phyloP scores from a whole-genome alignment of 2,113 vertebrate species.

The Morphnarchus princeps region DNA sequence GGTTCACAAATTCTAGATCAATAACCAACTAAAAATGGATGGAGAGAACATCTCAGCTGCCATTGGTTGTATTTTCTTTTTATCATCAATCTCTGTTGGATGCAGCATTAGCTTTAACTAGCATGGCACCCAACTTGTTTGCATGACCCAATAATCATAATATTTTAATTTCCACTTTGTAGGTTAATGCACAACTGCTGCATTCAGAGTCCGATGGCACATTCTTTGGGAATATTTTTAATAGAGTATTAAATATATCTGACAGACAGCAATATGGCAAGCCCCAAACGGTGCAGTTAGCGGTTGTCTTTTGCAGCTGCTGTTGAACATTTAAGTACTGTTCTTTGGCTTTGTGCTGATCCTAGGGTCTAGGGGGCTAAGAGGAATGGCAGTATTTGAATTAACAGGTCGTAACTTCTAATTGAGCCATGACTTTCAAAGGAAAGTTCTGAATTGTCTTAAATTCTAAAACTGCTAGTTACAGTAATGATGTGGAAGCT shows the following conservation, averaged over 20 bases:
- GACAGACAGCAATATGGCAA: not conserved
- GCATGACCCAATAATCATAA: not conserved
- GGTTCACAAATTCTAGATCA: not conserved
- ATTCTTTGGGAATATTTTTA: not conserved
- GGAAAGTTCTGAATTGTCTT: slow-evolving; percentile 13
- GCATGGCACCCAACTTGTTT: not conserved
- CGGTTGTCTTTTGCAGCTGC: not conserved
- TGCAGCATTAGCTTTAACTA: not conserved
- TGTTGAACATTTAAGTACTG: not conserved
- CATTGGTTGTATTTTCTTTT: not conserved
- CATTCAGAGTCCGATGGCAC: not conserved
- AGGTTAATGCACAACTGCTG: not conserved
- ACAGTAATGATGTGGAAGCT: not conserved
- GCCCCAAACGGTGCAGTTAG: not conserved
- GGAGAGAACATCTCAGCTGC: not conserved
- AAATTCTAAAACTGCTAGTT: not conserved
- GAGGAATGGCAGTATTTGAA: slow-evolving; percentile 1
- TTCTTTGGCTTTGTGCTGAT: slow-evolving; percentile 22
- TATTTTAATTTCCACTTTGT: not conserved
- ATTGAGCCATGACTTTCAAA: not conserved
- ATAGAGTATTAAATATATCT: not conserved
- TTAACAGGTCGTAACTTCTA: not conserved
- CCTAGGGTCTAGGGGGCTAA: not conserved
- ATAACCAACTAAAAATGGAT: not conserved
- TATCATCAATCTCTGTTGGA: not conserved